Conservation (phyloP, 2,113 vertebrate species). For the Amazona vittata region DNA sequence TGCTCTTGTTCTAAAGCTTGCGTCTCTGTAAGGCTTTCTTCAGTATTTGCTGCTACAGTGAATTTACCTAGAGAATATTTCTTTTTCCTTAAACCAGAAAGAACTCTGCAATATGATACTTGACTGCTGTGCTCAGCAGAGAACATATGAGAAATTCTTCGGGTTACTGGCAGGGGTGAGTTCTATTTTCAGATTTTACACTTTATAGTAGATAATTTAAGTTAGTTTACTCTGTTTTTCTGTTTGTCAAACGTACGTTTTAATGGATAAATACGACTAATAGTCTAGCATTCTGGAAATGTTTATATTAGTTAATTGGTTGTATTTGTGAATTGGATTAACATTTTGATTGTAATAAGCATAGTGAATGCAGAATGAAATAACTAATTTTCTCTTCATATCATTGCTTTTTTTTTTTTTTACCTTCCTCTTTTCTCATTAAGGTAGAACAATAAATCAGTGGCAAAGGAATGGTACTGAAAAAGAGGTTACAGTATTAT, state of each 20-base stretch:
- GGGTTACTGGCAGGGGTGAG: slow-evolving; percentile 96
- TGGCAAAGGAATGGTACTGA: background rate
- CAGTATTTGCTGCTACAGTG: background rate
- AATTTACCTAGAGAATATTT: slow-evolving; percentile 23
- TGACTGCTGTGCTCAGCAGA: slow-evolving; percentile 98
- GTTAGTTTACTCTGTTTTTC: background rate
- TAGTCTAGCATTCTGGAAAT: background rate
- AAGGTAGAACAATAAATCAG: background rate
- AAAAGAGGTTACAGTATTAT: background rate
- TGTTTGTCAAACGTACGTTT: background rate
- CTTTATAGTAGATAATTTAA: background rate
- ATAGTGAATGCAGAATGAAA: background rate
- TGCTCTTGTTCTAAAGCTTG: background rate
- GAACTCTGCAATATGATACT: slow-evolving; percentile 99
- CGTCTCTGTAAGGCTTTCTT: background rate
- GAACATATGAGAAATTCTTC: slow-evolving; percentile 98
- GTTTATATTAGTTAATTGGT: background rate
- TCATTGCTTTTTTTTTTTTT: background rate
- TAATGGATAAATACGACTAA: background rate
- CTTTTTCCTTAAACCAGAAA: slow-evolving; percentile 81
- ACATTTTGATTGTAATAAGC: background rate
- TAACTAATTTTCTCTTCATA: background rate
- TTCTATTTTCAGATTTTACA: slow-evolving; percentile 7
- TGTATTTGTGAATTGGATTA: background rate
- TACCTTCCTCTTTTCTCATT: background rate